Evolutionary conservation across 2,113 vertebrate species (phyloP).

Genomic region (Pollimyrus isidori): DNA sequence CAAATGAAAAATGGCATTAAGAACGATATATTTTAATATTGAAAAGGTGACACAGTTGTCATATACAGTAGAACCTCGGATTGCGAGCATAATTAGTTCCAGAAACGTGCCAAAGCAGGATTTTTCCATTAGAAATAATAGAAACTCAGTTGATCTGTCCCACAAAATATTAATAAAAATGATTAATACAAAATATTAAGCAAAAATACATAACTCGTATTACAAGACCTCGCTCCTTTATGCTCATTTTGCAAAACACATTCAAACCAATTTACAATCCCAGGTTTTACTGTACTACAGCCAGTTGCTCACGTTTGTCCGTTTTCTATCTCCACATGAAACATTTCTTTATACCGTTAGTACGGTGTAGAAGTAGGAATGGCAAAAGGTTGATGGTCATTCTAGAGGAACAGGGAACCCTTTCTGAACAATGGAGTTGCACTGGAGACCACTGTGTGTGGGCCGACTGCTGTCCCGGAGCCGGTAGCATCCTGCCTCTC

Average conservation of each 20-base stretch:
- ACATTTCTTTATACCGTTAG: neutral
- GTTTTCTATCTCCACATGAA: neutral
- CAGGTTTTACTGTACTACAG: neutral
- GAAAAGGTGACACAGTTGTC: neutral
- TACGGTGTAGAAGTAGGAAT: neutral
- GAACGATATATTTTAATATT: neutral
- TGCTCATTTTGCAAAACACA: too few species aligned
- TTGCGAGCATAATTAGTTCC: too few species aligned
- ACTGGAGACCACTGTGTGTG: constrained; percentile 3
- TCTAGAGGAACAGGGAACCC: neutral
- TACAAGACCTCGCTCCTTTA: too few species aligned
- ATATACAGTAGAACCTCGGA: neutral
- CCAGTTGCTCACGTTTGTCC: neutral
- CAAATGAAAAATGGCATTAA: neutral
- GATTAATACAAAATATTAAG: too few species aligned
- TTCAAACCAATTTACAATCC: too few species aligned
- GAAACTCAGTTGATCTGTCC: too few species aligned
- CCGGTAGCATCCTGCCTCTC: neutral
- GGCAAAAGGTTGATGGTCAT: neutral
- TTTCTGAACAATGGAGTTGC: neutral
- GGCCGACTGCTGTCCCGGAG: neutral
- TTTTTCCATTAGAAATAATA: too few species aligned
- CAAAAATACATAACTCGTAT: too few species aligned
- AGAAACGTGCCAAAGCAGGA: too few species aligned
- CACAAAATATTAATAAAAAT: too few species aligned